phyloP scores from a whole-genome alignment of 92 coral and sea anemone species.

The Isaurus tuberculatus region DNA sequence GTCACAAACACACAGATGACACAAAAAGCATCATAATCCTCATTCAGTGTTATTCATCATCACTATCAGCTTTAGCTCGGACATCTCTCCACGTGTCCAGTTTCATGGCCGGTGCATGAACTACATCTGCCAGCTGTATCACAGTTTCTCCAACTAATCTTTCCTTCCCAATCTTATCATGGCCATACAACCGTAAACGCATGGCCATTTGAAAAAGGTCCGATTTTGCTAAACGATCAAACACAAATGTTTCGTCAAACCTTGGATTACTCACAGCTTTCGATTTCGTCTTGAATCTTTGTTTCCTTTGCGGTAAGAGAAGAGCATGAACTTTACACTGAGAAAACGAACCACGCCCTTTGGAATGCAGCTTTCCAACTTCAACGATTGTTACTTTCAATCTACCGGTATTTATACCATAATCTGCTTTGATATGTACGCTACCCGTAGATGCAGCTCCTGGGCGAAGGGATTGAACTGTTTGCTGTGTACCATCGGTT shows the following conservation, averaged over 20 bases:
- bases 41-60: constrained; percentile 25
- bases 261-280: constrained; percentile 76
- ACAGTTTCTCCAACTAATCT: constrained; percentile 81
- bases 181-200: constrained; percentile 87
- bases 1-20: constrained; percentile 48
- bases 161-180: constrained; percentile 84
- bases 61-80: constrained; percentile 57
- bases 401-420: constrained; percentile 71
- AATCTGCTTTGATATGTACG: constrained; percentile 72
- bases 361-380: constrained; percentile 82
- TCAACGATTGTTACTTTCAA: constrained; percentile 76
- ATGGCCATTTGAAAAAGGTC: constrained; percentile 88
- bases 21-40: constrained; percentile 24
- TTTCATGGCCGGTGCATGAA: constrained; percentile 66
- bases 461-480: constrained; percentile 36
- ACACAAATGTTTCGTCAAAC: constrained; percentile 90
- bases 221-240: constrained; percentile 82
- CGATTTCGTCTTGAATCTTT: constrained; percentile 88
- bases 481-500: constrained; percentile 59
- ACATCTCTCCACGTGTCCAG: constrained; percentile 85
- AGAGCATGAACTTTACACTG: constrained; percentile 85
- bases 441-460: constrained; percentile 61
- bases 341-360: constrained; percentile 88
- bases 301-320: constrained; percentile 83
- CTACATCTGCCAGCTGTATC: constrained; percentile 92